phyloP scores from a whole-genome alignment of 2,797 vertebrate species.

The Thaleichthys pacificus region DNA sequence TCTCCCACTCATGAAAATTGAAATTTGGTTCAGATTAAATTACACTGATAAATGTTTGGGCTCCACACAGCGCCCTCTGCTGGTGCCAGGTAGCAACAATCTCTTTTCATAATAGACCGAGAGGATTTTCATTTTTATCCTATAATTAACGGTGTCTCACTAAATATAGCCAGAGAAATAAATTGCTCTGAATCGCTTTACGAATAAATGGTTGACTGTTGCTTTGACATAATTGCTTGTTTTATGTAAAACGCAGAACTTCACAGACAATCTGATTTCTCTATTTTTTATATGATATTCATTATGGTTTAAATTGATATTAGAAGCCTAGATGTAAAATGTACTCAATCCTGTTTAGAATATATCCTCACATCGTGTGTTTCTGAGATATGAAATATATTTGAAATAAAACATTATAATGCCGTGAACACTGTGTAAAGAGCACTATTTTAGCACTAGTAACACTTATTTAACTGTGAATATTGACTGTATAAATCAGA shows the following conservation, averaged over 20 bases:
- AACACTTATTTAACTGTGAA: too few relatives aligned
- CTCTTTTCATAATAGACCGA: conserved; percentile 18
- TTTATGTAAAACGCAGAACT: not conserved
- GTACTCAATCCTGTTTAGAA: not conserved
- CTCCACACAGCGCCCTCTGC: conserved; percentile 69
- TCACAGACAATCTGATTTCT: not conserved
- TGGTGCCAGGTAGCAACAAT: conserved; percentile 43
- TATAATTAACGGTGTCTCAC: conserved; percentile 1
- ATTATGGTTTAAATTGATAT: not conserved
- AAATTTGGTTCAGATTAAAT: conserved; percentile 77
- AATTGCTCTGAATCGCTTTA: conserved; percentile 3
- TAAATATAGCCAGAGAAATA: not conserved
- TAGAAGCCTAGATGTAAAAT: not conserved
- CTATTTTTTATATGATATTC: not conserved
- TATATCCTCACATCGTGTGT: not conserved
- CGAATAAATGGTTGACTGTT: not conserved
- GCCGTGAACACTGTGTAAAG: too few relatives aligned
- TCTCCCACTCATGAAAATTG: conserved; percentile 77
- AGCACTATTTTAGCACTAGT: too few relatives aligned
- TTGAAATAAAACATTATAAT: not conserved
- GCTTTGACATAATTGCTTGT: not conserved
- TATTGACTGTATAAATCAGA: too few relatives aligned
- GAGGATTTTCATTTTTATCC: conserved; percentile 5
- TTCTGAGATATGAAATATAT: not conserved
- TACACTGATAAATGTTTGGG: conserved; percentile 67